Evolutionary conservation across 1,140 invertebrate genomes (phyloP).

Genomic region (Atopsyche davidsoni): DNA sequence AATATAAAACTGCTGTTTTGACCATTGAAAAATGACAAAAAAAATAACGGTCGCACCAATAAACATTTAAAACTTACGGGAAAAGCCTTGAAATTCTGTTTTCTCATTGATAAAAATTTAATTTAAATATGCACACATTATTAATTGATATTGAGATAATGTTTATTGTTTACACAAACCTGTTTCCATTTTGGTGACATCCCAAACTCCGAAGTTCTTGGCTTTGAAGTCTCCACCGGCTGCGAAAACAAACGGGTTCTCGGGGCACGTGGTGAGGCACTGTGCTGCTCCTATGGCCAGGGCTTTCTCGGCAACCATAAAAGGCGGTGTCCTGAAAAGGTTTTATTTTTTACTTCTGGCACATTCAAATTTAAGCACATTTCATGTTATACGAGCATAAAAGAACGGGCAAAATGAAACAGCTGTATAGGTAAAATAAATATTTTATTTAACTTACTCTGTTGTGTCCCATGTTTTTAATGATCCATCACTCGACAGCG

Average conservation of each 20-base stretch:
- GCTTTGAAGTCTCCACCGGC: conserved; percentile 79
- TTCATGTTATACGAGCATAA: neutral
- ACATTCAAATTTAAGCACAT: no score
- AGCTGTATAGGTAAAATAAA: conserved; percentile 11
- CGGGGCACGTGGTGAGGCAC: conserved; percentile 69
- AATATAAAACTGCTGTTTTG: no score
- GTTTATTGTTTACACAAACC: no score
- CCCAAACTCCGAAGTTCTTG: conserved; percentile 69
- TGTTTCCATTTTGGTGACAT: conserved; percentile 61
- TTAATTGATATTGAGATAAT: neutral
- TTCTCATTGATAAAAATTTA: no score
- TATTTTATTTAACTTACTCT: conserved; percentile 35
- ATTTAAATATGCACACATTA: neutral
- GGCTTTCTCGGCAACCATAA: conserved; percentile 45
- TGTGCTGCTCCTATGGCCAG: conserved; percentile 65
- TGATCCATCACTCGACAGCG: conserved; percentile 63
- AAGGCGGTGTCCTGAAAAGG: conserved; percentile 10
- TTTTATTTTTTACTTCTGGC: no score
- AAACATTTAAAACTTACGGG: neutral
- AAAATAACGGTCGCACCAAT: neutral
- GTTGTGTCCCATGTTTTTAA: conserved; percentile 74
- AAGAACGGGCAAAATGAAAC: neutral
- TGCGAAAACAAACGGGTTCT: conserved; percentile 72
- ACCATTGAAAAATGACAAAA: conserved; percentile 23
- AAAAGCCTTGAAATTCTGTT: no score